Conservation (phyloP, 2,113 vertebrate species). For the Chionomys nivalis region DNA sequence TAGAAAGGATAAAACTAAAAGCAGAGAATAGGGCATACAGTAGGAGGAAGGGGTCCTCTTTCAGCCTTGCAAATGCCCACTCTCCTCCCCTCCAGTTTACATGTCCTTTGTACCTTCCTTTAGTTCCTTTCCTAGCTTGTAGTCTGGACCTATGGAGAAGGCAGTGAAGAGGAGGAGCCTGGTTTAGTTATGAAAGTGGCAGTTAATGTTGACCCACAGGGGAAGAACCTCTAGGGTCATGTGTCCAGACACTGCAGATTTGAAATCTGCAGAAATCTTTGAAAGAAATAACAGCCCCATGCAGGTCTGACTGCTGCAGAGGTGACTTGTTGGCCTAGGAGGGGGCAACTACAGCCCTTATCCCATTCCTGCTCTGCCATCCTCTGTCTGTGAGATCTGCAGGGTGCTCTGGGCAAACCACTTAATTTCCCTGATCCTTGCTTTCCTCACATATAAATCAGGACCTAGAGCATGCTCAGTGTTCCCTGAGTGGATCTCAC, state of each 20-base stretch:
- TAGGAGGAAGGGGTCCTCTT: not conserved
- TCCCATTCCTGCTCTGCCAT: not conserved
- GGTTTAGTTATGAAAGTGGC: not conserved
- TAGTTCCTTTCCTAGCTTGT: not conserved
- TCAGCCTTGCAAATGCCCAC: not conserved
- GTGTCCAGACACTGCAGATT: not conserved
- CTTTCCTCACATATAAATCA: not conserved
- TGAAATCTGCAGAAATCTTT: conserved; percentile 18
- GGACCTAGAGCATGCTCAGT: not conserved
- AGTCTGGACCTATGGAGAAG: not conserved
- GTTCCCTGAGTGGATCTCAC: not conserved
- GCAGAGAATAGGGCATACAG: not conserved
- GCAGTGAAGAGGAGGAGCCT: too few species aligned
- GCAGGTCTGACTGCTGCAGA: not conserved
- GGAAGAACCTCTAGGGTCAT: not conserved
- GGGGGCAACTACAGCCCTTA: too few species aligned
- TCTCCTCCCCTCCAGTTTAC: not conserved
- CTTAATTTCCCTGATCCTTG: not conserved
- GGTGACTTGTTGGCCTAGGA: not conserved
- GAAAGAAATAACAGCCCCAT: not conserved
- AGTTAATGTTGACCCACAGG: not conserved
- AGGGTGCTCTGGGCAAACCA: not conserved
- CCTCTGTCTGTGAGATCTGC: not conserved
- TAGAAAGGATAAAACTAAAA: not conserved
- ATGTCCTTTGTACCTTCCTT: not conserved